Base-by-base conservation (phyloP, 2,888 invertebrate genomes). In the Serripes groenlandicus region DNA sequence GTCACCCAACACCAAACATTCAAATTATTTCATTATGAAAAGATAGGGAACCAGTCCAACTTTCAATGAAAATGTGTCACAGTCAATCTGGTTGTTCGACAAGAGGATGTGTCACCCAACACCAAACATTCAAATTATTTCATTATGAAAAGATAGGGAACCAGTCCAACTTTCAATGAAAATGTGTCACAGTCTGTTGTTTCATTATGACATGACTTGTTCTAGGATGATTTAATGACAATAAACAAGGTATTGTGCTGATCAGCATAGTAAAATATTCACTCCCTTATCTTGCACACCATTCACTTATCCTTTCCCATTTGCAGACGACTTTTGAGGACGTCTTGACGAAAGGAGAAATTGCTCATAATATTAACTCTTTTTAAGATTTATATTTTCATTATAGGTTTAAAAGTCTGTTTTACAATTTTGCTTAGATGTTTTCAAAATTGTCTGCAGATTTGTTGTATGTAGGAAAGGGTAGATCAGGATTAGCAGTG, bases 111-210 rank as follows among this genome's bases (percentile, higher is more conserved):
- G n/a, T n/a, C n/a, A n/a, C n/a, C n/a, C n/a, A n/a, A n/a, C n/a
- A n/a, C n/a, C n/a, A n/a, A n/a, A n/a, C n/a, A n/a, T n/a, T n/a
- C n/a, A n/a, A n/a, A n/a, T n/a, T n/a, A n/a, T n/a, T n/a, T n/a
- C n/a, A n/a, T n/a, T n/a, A n/a, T n/a, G n/a, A n/a, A n/a, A n/a
- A n/a, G n/a, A n/a, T n/a, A n/a, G n/a, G n/a, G n/a, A n/a, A n/a
- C n/a, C n/a, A n/a, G n/a, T n/a, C n/a, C n/a, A n/a, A n/a, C n/a
- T n/a, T n/a, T n/a, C n/a, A n/a, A n/a, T n/a, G n/a, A n/a, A n/a
- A n/a, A n/a, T n/a, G n/a, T n/a, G n/a, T n/a, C 66, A 66, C 66
- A 66, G 66, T 42, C 37, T 66, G 66, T 42, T 35, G 28, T 66
- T 66, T 42, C 66, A 37, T 42, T 42, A 42, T 66, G 37, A 66